Evolutionary conservation across 2,888 invertebrate species (phyloP), one percentile per base, ranked within the genome.

Genomic region (Diogma glabrata): DNA sequence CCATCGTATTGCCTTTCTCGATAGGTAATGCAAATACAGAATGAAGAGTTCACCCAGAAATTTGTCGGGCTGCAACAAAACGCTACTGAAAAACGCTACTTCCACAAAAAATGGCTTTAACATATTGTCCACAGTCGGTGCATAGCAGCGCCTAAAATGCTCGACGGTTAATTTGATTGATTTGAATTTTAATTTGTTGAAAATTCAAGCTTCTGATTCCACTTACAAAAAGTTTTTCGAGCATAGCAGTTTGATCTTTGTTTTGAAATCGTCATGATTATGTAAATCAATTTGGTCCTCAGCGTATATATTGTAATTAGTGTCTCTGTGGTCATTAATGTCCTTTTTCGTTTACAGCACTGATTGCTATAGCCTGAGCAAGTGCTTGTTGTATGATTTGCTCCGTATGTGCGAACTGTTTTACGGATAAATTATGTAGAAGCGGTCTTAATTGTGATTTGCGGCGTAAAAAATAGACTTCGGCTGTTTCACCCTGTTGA

Each of bases 1-100:
- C n/a, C 33, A 47, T 10, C 30, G 49, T 40, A 52, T 19, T 22
- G 43, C 33, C 52, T 47, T 55, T 53, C 46, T 55, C 51, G 20
- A 56, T 51, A 20, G 53, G 54, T 9, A 55, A 26, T 45, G 50
- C 50, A 2, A 56, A 38, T 17, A 45, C 4, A 3, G 17, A 17
- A 33, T 52, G 54, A 12, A 52, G 12, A 14, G 54, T 54, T 16
- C 14, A 8, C 2, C 50, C 53, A 50, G 47, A 49, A 3, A 61
- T 53, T 36, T 61, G n/a, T 7, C 58, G 50, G 6, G 63, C 62
- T 53, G 63, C 63, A 36, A 63, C 64, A 10, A n/a, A n/a, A n/a
- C n/a, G n/a, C 61, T 63, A 43, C 61, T 63, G 2, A 60, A 28
- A 12, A 12, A 28, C 9, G 28, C 9, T 10, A 26, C 10, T 26